Conservation (phyloP, 2,797 vertebrate species). For the Gymnoscopelus microlampas region DNA sequence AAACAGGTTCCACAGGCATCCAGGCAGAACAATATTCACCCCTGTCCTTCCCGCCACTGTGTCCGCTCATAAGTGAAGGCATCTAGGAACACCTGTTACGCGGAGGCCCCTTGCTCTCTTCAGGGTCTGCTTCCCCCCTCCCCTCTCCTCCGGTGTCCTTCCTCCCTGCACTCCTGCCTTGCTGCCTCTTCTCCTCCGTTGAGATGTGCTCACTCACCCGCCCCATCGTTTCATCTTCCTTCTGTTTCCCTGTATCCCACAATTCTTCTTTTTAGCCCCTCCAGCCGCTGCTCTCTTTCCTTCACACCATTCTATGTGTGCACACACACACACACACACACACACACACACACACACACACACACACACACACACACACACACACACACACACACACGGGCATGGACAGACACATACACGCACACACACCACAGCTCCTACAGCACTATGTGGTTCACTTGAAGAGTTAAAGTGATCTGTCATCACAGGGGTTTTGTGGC, state of each 20-base stretch:
- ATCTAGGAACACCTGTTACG: constrained; percentile 5
- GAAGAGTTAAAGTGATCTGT: constrained; percentile 22
- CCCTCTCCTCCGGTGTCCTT: not conserved
- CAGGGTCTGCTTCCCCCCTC: not conserved
- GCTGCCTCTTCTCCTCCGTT: not conserved
- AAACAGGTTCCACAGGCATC: constrained; percentile 31
- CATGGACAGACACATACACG: not conserved
- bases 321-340: not conserved
- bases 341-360: not conserved
- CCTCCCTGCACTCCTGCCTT: not conserved
- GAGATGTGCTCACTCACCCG: not conserved
- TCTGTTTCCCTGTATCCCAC: constrained; percentile 35
- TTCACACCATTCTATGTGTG: constrained; percentile 8
- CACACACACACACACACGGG: not conserved
- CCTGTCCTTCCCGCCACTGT: too few species aligned
- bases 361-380: not conserved
- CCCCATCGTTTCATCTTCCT: constrained; percentile 1
- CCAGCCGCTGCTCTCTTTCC: constrained; percentile 48
- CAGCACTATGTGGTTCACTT: constrained; percentile 6
- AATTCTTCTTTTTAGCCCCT: constrained; percentile 9
- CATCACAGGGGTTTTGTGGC: constrained; percentile 15
- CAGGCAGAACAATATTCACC: not conserved
- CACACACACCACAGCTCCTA: not conserved
- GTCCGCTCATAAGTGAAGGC: too few species aligned
- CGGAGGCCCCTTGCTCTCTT: constrained; percentile 3